Percentiles rank a stretch among this genome's conserved stretches.
These are phyloP conservation scores for Drosophila mettleri DNA, from an alignment of 2,888 invertebrate genomes.

Conservation along the genomic window DNA sequence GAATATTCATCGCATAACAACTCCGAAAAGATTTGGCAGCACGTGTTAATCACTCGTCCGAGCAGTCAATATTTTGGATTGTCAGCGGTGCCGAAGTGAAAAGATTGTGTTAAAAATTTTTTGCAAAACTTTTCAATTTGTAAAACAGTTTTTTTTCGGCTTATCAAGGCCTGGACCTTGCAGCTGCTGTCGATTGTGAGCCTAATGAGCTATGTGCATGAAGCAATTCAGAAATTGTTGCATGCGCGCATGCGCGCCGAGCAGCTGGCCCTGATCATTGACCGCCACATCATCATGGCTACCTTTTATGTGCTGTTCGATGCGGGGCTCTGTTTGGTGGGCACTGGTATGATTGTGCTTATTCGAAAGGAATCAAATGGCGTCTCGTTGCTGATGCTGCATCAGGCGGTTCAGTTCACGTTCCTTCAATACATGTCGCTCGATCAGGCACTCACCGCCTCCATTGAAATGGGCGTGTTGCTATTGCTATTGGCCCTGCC, in stretches of 20 bases:
- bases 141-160: too few species aligned
- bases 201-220: conserved; percentile 17
- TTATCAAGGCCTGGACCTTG: conserved; percentile 4
- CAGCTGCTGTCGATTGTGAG: conserved; percentile 1
- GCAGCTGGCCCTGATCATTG: background rate
- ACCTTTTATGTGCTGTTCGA: conserved; percentile 12
- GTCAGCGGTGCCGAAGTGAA: too few species aligned
- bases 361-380: conserved; percentile 8
- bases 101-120: too few species aligned
- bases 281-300: background rate
- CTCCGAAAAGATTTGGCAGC: too few species aligned
- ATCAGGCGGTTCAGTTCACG: conserved; percentile 19
- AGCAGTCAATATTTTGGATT: too few species aligned
- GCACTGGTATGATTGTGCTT: conserved; percentile 11
- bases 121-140: too few species aligned
- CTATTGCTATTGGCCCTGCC: conserved; percentile 33
- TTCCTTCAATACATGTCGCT: conserved; percentile 9
- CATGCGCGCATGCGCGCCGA: conserved; percentile 6
- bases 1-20: too few species aligned
- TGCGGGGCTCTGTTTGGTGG: conserved; percentile 9
- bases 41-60: too few species aligned
- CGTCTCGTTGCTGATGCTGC: conserved; percentile 30
- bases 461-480: conserved; percentile 40
- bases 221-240: background rate
- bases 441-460: conserved; percentile 22